phyloP scores from a whole-genome alignment of 37 sponge, comb jelly and placozoan species.

The Cladorhizidae sp. region DNA sequence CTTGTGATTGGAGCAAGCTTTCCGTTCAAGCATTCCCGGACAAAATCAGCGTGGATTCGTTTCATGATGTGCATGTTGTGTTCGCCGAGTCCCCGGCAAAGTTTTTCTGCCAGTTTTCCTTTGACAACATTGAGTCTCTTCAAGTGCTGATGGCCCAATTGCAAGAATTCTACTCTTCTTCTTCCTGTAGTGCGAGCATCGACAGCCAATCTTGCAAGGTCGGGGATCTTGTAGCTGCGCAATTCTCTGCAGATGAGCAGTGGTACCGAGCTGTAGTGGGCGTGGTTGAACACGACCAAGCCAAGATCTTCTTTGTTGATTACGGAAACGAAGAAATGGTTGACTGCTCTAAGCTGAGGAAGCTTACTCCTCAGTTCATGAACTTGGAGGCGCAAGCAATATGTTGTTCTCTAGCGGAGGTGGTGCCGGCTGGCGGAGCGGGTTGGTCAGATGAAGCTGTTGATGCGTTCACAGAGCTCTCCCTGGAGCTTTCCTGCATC shows the following conservation, averaged over 20 bases:
- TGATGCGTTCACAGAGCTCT: constrained; percentile 11
- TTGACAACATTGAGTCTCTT: background rate
- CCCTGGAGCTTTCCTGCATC: constrained; percentile 9
- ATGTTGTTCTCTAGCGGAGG: constrained; percentile 34
- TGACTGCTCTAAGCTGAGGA: background rate
- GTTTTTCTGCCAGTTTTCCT: constrained; percentile 61
- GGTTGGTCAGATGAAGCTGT: constrained; percentile 22
- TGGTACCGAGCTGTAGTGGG: constrained; percentile 54
- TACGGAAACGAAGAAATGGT: constrained; percentile 66
- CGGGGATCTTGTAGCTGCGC: constrained; percentile 38
- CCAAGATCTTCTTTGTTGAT: constrained; percentile 38
- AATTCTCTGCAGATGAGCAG: constrained; percentile 35
- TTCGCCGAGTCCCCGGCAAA: constrained; percentile 23
- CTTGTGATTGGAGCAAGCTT: background rate
- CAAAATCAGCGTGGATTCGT: background rate
- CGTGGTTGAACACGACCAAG: background rate
- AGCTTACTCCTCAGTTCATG: constrained; percentile 24
- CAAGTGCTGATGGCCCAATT: constrained; percentile 20
- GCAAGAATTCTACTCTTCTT: constrained; percentile 8
- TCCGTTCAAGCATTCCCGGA: constrained; percentile 1
- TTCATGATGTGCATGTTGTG: constrained; percentile 19
- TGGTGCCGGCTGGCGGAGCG: background rate
- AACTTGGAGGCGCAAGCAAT: constrained; percentile 55
- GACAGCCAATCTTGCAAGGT: background rate
- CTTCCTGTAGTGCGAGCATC: background rate